Percentiles rank a stretch among this genome's conserved stretches.
Evolutionary conservation across 2,888 invertebrate genomes (phyloP).

Genomic region (Oegoconia quadripuncta): DNA sequence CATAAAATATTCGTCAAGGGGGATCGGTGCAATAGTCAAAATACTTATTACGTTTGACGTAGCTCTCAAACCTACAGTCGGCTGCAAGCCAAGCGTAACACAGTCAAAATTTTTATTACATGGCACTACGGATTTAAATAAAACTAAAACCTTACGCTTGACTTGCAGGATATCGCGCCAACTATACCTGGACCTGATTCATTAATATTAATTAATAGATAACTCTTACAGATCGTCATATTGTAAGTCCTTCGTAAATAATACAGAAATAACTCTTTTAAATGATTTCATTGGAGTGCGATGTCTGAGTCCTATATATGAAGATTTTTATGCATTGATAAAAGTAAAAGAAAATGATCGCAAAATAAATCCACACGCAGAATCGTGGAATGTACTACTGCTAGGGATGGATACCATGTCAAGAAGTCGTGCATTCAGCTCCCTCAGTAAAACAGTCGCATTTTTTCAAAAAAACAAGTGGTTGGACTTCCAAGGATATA

Average conservation of each 20-base stretch:
- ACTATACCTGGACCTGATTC: neutral
- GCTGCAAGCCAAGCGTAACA: too few relatives aligned
- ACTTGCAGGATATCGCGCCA: too few relatives aligned
- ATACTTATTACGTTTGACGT: too few relatives aligned
- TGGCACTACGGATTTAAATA: too few relatives aligned
- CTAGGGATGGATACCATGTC: conserved; percentile 92
- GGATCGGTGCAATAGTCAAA: too few relatives aligned
- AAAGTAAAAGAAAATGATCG: neutral
- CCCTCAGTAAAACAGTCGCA: conserved; percentile 84
- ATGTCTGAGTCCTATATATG: neutral
- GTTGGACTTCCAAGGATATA: conserved; percentile 86
- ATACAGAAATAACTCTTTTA: neutral
- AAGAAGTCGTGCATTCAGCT: conserved; percentile 84
- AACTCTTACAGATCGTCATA: neutral
- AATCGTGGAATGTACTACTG: conserved; percentile 80
- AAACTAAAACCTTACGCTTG: too few relatives aligned
- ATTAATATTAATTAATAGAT: neutral
- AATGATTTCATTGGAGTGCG: neutral
- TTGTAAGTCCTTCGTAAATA: neutral
- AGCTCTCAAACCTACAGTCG: too few relatives aligned
- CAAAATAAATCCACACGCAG: neutral
- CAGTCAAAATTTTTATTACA: too few relatives aligned
- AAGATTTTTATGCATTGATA: neutral
- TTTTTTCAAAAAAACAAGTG: conserved; percentile 83
- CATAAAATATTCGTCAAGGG: too few relatives aligned